These are phyloP conservation scores for Acanthosepion pharaonis DNA, from an alignment of 2,888 invertebrate species.

Conservation along the genomic window DNA sequence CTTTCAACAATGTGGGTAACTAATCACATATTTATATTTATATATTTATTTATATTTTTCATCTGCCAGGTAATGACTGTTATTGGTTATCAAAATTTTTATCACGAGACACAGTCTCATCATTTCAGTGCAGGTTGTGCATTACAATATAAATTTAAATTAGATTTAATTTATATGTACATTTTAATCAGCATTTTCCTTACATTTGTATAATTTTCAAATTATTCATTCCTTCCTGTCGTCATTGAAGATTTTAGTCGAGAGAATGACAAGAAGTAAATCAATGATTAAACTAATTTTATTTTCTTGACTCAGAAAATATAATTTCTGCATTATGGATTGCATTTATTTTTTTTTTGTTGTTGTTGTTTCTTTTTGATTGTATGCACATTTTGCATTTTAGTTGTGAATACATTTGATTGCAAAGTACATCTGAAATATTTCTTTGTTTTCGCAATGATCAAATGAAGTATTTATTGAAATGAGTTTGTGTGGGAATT, in stretches of 20 bases:
- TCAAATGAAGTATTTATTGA: constrained; percentile 60
- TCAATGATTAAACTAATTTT: too few relatives aligned
- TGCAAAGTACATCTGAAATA: neutral
- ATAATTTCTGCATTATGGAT: neutral
- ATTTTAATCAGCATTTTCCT: too few relatives aligned
- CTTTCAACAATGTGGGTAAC: too few relatives aligned
- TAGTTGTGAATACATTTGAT: neutral
- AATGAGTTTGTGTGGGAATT: constrained; percentile 55
- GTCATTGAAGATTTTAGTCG: neutral
- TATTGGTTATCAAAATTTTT: too few relatives aligned
- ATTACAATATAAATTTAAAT: too few relatives aligned
- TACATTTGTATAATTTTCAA: neutral
- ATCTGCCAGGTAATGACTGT: too few relatives aligned
- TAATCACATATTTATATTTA: too few relatives aligned
- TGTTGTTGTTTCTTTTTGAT: neutral
- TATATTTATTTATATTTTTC: too few relatives aligned
- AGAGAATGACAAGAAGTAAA: neutral
- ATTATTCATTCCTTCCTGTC: neutral
- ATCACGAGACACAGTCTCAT: too few relatives aligned
- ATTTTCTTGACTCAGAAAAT: too few relatives aligned
- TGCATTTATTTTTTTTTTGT: neutral
- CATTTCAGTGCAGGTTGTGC: too few relatives aligned
- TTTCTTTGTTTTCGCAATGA: constrained; percentile 55
- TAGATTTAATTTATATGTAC: too few relatives aligned
- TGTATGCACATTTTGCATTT: neutral